These are phyloP conservation scores for Nymphicus hollandicus DNA, from an alignment of 2,113 vertebrate species.

Conservation along the genomic window DNA sequence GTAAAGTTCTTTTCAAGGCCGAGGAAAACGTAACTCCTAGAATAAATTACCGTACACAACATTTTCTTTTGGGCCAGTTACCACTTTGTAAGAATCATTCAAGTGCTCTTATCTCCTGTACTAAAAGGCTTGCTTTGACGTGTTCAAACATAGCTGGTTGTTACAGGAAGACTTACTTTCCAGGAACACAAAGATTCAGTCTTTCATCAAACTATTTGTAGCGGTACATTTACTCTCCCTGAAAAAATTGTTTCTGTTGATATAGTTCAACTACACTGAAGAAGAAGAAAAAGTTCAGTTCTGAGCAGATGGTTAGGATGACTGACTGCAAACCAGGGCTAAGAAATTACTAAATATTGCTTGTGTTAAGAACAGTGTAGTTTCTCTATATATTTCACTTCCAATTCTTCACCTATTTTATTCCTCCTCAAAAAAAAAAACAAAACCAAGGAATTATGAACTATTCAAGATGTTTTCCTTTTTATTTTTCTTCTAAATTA, in stretches of 20 bases:
- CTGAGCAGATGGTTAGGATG: slow-evolving; percentile 48
- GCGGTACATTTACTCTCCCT: slow-evolving; percentile 42
- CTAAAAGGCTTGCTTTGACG: slow-evolving; percentile 38
- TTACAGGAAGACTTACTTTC: slow-evolving; percentile 46
- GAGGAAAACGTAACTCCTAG: slow-evolving; percentile 1
- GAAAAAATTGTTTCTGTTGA: slow-evolving; percentile 61
- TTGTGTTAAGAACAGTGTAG: slow-evolving; percentile 23
- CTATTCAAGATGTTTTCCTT: neutral
- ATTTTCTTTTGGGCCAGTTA: slow-evolving; percentile 41
- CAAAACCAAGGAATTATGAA: neutral
- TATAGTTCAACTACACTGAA: slow-evolving; percentile 52
- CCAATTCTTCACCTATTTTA: neutral
- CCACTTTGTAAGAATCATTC: slow-evolving; percentile 27
- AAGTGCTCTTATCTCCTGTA: slow-evolving; percentile 48
- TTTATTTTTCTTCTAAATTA: neutral
- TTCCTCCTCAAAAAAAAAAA: neutral
- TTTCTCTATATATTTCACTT: neutral
- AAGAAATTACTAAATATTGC: slow-evolving; percentile 13
- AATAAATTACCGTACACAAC: slow-evolving; percentile 26
- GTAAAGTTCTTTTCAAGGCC: slow-evolving; percentile 6
- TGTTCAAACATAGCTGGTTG: slow-evolving; percentile 52
- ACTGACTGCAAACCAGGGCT: slow-evolving; percentile 42
- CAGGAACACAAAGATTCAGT: slow-evolving; percentile 46
- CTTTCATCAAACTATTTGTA: slow-evolving; percentile 28
- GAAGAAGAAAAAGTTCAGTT: slow-evolving; percentile 60